Conservation (phyloP, 2,888 invertebrate species). For the Aphidius colemani region DNA sequence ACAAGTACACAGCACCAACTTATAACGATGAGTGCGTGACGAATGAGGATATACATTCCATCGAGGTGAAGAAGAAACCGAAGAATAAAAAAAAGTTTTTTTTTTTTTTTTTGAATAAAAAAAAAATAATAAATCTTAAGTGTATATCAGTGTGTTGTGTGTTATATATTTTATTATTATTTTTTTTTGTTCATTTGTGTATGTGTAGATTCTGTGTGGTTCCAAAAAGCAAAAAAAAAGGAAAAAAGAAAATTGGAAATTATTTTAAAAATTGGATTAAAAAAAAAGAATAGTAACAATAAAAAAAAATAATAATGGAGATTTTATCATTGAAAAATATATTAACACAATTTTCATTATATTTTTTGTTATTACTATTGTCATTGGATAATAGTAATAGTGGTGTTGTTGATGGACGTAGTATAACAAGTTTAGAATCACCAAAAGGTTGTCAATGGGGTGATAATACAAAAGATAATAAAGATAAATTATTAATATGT, state of each 20-base stretch:
- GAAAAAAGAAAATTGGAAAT: no score
- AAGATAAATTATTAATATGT: conserved; percentile 67
- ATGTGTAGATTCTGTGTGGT: conserved; percentile 1
- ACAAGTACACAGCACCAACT: no score
- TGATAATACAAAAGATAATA: conserved; percentile 58
- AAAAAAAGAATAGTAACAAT: no score
- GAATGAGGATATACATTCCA: conserved; percentile 32
- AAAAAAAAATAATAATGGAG: not conserved
- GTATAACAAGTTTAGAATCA: conserved; percentile 62
- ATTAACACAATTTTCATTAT: not conserved
- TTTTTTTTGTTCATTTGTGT: conserved; percentile 6
- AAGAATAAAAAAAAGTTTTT: no score
- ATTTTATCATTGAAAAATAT: conserved; percentile 5
- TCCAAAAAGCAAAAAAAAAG: no score
- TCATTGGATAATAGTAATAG: no score
- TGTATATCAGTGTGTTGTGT: conserved; percentile 10
- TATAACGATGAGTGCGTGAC: conserved; percentile 55
- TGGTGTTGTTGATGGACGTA: conserved; percentile 35
- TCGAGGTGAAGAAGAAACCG: not conserved
- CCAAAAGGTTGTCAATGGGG: conserved; percentile 74
- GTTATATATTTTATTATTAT: conserved; percentile 2
- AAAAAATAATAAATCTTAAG: conserved; percentile 11
- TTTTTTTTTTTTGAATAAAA: no score
- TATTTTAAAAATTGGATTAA: no score
- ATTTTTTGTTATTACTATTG: no score